A percentile compares a stretch with the other conserved stretches of the same genome.
Conservation (phyloP, 2,888 invertebrate species). For the Hirtodrosophila histrioides region DNA sequence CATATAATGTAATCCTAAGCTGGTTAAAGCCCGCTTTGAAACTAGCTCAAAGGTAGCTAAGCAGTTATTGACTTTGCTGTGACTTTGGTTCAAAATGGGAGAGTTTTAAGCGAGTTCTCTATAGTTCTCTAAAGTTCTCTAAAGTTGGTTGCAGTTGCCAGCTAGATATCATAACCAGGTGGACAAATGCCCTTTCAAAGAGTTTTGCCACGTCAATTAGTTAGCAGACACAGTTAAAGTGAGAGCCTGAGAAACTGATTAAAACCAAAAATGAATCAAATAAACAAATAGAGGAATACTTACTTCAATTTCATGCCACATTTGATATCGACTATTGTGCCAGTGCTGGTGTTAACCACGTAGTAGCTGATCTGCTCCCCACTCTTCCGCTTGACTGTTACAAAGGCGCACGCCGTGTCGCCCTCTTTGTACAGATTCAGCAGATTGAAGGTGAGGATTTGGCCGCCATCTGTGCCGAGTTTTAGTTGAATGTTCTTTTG, state of each 20-base stretch:
- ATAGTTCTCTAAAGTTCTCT: too few species aligned
- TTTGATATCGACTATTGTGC: slow-evolving; percentile 31
- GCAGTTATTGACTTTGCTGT: too few species aligned
- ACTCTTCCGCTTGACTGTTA: slow-evolving; percentile 52
- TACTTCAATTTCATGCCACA: slow-evolving; percentile 61
- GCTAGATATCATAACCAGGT: too few species aligned
- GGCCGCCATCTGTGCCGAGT: background rate
- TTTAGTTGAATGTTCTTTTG: slow-evolving; percentile 57
- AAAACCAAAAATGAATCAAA: background rate
- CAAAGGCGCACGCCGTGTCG: slow-evolving; percentile 73
- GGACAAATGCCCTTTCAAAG: too few species aligned
- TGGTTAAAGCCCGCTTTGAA: too few species aligned
- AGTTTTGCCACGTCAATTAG: too few species aligned
- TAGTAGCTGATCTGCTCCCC: slow-evolving; percentile 47
- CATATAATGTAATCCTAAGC: too few species aligned
- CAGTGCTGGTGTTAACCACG: slow-evolving; percentile 72
- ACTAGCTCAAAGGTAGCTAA: too few species aligned
- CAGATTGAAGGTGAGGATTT: slow-evolving; percentile 72
- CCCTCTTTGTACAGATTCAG: slow-evolving; percentile 69
- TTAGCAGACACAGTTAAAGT: too few species aligned
- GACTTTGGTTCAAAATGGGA: too few species aligned
- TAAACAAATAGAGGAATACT: slow-evolving; percentile 28
- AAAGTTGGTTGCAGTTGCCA: too few species aligned
- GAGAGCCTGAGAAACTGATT: background rate
- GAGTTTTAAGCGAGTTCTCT: too few species aligned